Evolutionary conservation across 2,113 vertebrate species (phyloP).

Genomic region (Amphiprion percula): DNA sequence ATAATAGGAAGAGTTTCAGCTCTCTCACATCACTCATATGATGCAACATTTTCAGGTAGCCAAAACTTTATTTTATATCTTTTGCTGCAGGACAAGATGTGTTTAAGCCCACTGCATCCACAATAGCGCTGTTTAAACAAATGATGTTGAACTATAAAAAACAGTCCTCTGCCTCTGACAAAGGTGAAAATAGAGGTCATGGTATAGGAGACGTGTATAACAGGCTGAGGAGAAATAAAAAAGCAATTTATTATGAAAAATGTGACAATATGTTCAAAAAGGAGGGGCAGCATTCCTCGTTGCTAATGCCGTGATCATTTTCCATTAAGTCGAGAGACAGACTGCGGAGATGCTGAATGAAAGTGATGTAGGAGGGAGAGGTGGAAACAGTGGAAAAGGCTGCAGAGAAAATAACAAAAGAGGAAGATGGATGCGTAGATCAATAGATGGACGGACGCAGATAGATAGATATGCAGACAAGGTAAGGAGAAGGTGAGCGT

Average conservation of each 20-base stretch:
- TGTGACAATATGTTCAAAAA: neutral
- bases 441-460: constrained; percentile 14
- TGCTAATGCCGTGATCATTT: constrained; percentile 49
- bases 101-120: neutral
- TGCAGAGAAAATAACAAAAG: neutral
- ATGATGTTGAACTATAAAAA: neutral
- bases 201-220: neutral
- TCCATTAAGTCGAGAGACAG: constrained; percentile 34
- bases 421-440: constrained; percentile 33
- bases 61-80: neutral
- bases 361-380: neutral
- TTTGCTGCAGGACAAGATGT: neutral
- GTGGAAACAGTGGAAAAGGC: neutral
- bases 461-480: constrained; percentile 3
- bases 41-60: constrained; percentile 13
- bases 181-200: neutral
- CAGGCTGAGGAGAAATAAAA: neutral
- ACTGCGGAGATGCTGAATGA: constrained; percentile 17
- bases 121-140: neutral
- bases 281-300: constrained; percentile 30
- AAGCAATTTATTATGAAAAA: neutral
- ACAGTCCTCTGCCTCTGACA: neutral
- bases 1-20: neutral
- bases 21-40: neutral
- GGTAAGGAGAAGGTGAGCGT: constrained; percentile 27